Evolutionary conservation across 2,888 invertebrate species (phyloP).

Genomic region (Xanthia togata): DNA sequence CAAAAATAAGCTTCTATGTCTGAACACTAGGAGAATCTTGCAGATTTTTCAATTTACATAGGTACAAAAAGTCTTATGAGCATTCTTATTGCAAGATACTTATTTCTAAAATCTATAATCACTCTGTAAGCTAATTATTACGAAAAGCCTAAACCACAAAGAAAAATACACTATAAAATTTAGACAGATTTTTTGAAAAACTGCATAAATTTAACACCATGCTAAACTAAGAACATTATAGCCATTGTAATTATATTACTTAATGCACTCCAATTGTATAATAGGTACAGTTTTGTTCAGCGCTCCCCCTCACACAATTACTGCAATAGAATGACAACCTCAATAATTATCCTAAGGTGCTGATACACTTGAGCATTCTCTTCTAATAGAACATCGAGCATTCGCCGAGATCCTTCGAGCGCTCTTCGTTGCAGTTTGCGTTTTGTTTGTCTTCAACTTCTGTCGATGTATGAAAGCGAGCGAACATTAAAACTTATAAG

Average conservation of each 20-base stretch:
- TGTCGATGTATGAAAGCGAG: neutral
- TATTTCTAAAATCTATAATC: conserved; percentile 11
- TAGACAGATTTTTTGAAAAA: neutral
- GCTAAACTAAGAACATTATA: neutral
- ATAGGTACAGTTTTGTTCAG: neutral
- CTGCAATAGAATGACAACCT: neutral
- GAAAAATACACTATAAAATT: neutral
- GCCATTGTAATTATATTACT: neutral
- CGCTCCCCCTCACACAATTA: neutral
- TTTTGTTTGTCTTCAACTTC: neutral
- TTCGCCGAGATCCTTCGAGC: neutral
- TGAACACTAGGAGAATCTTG: neutral
- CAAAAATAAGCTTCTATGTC: conserved; percentile 7
- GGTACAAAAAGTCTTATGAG: conserved; percentile 32
- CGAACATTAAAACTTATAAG: neutral
- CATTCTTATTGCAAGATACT: neutral
- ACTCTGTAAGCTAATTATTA: neutral
- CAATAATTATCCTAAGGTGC: neutral
- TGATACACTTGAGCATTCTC: too few relatives aligned
- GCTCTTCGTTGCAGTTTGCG: neutral
- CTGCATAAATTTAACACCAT: neutral
- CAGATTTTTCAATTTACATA: conserved; percentile 7
- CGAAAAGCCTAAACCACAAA: conserved; percentile 12
- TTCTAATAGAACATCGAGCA: too few relatives aligned
- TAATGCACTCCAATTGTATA: neutral